These are phyloP conservation scores for Drosophila aldrichi DNA, from an alignment of 2,888 invertebrate genomes.

Conservation along the genomic window DNA sequence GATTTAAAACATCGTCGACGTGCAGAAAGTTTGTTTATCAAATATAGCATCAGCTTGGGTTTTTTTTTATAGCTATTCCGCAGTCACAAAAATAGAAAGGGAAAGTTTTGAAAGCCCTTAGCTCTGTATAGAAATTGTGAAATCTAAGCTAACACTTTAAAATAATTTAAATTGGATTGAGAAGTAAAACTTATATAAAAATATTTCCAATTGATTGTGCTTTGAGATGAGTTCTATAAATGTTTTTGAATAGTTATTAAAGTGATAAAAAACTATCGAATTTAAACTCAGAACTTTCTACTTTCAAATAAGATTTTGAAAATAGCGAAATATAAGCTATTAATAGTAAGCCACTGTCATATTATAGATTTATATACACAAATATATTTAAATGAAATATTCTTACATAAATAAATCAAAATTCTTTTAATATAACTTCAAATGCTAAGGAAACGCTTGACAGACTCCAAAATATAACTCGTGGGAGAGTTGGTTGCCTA, in stretches of 20 bases:
- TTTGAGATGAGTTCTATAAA: background rate
- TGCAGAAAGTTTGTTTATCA: conserved; percentile 58
- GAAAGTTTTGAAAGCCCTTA: conserved; percentile 16
- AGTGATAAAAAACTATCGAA: background rate
- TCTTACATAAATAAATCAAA: background rate
- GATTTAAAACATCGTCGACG: conserved; percentile 64
- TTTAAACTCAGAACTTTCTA: no score
- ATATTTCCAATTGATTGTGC: background rate
- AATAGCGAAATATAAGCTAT: no score
- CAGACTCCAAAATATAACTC: background rate
- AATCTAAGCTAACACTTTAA: background rate
- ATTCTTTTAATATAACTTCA: background rate
- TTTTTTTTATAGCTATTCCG: conserved; percentile 9
- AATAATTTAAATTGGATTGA: background rate
- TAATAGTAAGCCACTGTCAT: no score
- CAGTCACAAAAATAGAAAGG: background rate
- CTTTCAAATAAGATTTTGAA: no score
- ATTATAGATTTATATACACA: no score
- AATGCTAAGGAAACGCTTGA: background rate
- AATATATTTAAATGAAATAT: no score
- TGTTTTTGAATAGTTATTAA: background rate
- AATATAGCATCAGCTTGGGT: conserved; percentile 61
- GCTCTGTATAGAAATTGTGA: background rate
- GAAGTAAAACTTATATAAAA: no score
- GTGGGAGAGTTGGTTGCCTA: conserved; percentile 17